Evolutionary conservation across 2,113 vertebrate species (phyloP).

Genomic region (Protomyctophum bolini): DNA sequence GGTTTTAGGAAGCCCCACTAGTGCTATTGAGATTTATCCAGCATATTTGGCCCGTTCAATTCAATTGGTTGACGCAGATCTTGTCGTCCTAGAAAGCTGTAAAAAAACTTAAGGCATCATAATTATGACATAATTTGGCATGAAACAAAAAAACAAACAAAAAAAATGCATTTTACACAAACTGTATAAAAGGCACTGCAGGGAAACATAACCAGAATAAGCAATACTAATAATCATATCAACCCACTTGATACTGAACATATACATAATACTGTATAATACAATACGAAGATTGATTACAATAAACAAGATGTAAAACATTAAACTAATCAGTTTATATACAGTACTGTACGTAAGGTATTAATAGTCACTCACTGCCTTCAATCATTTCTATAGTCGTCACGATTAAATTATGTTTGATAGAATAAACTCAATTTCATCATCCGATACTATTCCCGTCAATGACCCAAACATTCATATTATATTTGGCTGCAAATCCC

Average conservation of each 20-base stretch:
- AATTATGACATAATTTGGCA: neutral
- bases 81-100: constrained; percentile 31
- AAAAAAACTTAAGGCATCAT: constrained; percentile 22
- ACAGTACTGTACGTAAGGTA: no score
- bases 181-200: constrained; percentile 3
- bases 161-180: constrained; percentile 1
- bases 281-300: neutral
- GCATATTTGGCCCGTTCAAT: neutral
- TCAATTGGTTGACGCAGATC: constrained; percentile 25
- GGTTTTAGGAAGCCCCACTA: constrained; percentile 6
- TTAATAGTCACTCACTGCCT: no score
- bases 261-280: neutral
- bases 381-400: neutral
- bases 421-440: neutral
- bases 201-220: constrained; percentile 15
- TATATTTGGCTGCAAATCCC: no score
- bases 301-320: no score
- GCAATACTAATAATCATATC: constrained; percentile 13
- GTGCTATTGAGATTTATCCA: constrained; percentile 1
- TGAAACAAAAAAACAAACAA: neutral
- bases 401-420: neutral
- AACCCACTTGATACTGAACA: neutral
- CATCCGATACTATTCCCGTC: neutral
- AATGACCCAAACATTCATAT: neutral
- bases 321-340: no score